Conservation (phyloP, 2,113 vertebrate species). For the Macrotus californicus region DNA sequence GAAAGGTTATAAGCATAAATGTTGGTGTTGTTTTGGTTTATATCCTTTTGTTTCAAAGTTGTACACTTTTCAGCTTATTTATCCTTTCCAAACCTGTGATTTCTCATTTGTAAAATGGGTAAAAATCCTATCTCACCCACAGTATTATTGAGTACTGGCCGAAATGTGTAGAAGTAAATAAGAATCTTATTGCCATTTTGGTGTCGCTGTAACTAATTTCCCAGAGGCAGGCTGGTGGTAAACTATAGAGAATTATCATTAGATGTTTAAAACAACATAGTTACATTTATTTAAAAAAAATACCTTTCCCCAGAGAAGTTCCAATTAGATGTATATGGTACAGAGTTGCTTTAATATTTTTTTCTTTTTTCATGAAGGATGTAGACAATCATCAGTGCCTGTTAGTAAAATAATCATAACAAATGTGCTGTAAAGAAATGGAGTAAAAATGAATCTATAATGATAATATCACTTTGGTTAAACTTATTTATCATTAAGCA, state of each 20-base stretch:
- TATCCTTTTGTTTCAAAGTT: not conserved
- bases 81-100: not conserved
- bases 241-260: not conserved
- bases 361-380: not conserved
- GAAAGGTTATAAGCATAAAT: not conserved
- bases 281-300: not conserved
- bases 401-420: not conserved
- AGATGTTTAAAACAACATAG: not conserved
- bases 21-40: not conserved
- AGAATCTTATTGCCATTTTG: not conserved
- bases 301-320: not conserved
- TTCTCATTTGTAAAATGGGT: not conserved
- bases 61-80: not conserved
- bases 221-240: not conserved
- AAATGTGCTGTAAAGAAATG: not conserved
- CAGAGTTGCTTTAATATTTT: not conserved
- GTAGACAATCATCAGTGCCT: not conserved
- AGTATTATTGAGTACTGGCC: not conserved
- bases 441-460: constrained; percentile 1
- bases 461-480: not conserved
- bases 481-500: constrained; percentile 39
- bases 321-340: not conserved
- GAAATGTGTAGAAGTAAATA: not conserved
- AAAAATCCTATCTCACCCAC: not conserved
- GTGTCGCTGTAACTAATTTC: not conserved